Conservation (phyloP, 92 coral and sea anemone genomes). For the Virgularia gustaviana region DNA sequence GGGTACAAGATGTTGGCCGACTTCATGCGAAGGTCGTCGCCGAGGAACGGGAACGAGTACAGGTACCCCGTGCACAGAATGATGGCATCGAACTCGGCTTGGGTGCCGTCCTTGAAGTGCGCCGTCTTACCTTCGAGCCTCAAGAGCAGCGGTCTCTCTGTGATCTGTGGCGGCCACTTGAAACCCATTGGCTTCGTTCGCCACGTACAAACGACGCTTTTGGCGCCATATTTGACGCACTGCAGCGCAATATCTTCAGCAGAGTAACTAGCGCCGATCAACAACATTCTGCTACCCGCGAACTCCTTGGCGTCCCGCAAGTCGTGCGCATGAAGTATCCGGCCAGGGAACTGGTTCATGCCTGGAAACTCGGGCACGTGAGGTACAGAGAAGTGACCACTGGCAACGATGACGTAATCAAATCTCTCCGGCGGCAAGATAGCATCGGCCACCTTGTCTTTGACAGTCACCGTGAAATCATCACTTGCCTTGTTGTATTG, state of each 20-base stretch:
- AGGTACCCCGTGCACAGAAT: constrained; percentile 62
- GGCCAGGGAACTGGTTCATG: constrained; percentile 52
- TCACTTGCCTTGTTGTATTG: constrained; percentile 22
- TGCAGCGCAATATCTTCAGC: constrained; percentile 63
- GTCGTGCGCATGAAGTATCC: constrained; percentile 48
- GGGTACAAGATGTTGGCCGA: constrained; percentile 40
- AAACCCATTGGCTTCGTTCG: constrained; percentile 61
- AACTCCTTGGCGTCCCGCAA: constrained; percentile 54
- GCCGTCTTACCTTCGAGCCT: constrained; percentile 50
- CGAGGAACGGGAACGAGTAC: constrained; percentile 45
- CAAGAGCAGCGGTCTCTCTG: constrained; percentile 52
- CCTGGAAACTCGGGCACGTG: constrained; percentile 52
- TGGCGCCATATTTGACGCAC: constrained; percentile 51
- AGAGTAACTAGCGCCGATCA: constrained; percentile 53
- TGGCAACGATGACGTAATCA: constrained; percentile 53
- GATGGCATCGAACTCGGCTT: constrained; percentile 59
- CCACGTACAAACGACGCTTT: constrained; percentile 34
- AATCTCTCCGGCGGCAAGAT: constrained; percentile 42
- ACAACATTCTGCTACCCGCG: constrained; percentile 34
- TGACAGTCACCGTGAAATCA: constrained; percentile 52
- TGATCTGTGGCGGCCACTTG: constrained; percentile 57
- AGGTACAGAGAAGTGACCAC: constrained; percentile 56
- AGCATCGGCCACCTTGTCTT: constrained; percentile 35
- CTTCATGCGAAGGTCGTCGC: constrained; percentile 47
- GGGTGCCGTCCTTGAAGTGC: constrained; percentile 57